A percentile compares a stretch with the other conserved stretches of the same genome.
Evolutionary conservation across 2,888 invertebrate genomes (phyloP).

Genomic region (Pachliopta kotzebuea): DNA sequence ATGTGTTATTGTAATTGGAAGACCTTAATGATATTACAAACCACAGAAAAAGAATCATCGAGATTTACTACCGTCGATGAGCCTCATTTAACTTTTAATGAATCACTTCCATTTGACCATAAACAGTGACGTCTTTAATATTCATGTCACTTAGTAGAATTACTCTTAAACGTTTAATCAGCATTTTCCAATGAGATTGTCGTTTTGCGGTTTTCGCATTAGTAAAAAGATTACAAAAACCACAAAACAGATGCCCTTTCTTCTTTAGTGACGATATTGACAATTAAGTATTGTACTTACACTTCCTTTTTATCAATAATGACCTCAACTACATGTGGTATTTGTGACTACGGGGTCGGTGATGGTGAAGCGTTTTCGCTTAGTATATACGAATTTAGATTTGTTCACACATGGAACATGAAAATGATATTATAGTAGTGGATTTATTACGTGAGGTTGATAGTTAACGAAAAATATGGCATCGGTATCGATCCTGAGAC

Average conservation of each 20-base stretch:
- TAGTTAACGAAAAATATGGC: too few relatives aligned
- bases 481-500: too few relatives aligned
- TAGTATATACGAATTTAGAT: not conserved
- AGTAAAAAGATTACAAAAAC: not conserved
- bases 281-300: not conserved
- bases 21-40: not conserved
- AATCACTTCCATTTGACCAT: conserved; percentile 29
- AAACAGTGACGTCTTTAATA: conserved; percentile 30
- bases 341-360: too few relatives aligned
- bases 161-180: conserved; percentile 5
- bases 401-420: too few relatives aligned
- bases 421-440: too few relatives aligned
- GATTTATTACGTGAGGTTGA: too few relatives aligned
- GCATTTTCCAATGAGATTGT: not conserved
- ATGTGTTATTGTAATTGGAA: not conserved
- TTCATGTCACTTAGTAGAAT: conserved; percentile 21
- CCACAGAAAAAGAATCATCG: not conserved
- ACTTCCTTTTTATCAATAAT: not conserved
- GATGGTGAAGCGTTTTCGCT: too few relatives aligned
- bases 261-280: not conserved
- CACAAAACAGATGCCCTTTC: not conserved
- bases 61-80: conserved; percentile 15
- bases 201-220: not conserved
- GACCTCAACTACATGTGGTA: too few relatives aligned
- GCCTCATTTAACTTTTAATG: conserved; percentile 22